A percentile compares a stretch with the other conserved stretches of the same genome.
These are phyloP conservation scores for Pseudochromis fuscus DNA, from an alignment of 2,797 vertebrate species.

Conservation along the genomic window DNA sequence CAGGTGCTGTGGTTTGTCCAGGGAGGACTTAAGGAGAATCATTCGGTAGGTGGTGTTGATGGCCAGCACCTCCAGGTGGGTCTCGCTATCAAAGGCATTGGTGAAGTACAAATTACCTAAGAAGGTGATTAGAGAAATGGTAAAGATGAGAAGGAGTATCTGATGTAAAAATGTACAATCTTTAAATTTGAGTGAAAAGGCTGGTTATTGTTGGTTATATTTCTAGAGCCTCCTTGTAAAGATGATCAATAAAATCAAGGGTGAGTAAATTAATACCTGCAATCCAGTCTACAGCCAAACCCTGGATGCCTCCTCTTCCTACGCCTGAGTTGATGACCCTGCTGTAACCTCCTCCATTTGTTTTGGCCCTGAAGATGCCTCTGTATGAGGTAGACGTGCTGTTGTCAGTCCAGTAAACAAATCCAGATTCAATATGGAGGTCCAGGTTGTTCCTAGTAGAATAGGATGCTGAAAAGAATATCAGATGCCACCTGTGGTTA, in stretches of 20 bases:
- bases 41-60: conserved; percentile 90
- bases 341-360: conserved; percentile 74
- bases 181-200: not conserved
- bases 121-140: conserved; percentile 8
- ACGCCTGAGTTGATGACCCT: conserved; percentile 86
- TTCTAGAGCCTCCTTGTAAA: not conserved
- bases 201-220: too few relatives aligned
- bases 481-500: not conserved
- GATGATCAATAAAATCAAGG: too few relatives aligned
- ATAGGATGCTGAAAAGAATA: conserved; percentile 63
- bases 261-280: conserved; percentile 84
- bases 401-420: conserved; percentile 81
- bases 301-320: conserved; percentile 89
- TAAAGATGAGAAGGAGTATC: not conserved
- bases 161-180: not conserved
- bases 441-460: conserved; percentile 69
- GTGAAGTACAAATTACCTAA: conserved; percentile 96
- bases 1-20: conserved; percentile 89
- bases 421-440: conserved; percentile 80
- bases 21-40: conserved; percentile 89
- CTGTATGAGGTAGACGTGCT: conserved; percentile 63
- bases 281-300: conserved; percentile 94
- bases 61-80: conserved; percentile 90
- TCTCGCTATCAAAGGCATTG: conserved; percentile 89
- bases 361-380: conserved; percentile 78